phyloP scores from a whole-genome alignment of 2,888 invertebrate genomes.

The Aphelenchoides bicaudatus region DNA sequence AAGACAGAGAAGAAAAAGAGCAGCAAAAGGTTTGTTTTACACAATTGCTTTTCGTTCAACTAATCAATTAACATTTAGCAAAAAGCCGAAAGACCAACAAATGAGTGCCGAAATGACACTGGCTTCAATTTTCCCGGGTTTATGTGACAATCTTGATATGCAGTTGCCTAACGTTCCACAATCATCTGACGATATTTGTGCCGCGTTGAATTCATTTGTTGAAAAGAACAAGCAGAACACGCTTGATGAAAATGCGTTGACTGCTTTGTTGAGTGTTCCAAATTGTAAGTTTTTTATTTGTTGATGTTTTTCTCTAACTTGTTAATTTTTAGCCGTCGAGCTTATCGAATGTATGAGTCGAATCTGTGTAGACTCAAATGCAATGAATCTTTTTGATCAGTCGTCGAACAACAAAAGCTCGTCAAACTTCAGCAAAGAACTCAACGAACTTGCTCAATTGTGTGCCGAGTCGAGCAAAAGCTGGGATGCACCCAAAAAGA shows the following conservation, averaged over 20 bases:
- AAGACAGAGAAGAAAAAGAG: conserved; percentile 16
- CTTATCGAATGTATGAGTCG: conserved; percentile 13
- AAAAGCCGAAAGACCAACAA: conserved; percentile 23
- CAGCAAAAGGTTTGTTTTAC: conserved; percentile 14
- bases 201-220: conserved; percentile 37
- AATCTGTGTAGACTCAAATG: conserved; percentile 10
- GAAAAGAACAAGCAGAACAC: conserved; percentile 29
- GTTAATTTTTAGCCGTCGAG: conserved; percentile 13
- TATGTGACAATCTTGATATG: conserved; percentile 12
- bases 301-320: background rate
- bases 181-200: conserved; percentile 40
- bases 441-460: conserved; percentile 8
- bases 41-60: background rate
- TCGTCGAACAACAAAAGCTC: background rate
- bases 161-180: conserved; percentile 6
- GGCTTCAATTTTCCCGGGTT: background rate
- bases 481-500: too few species aligned
- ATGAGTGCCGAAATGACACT: conserved; percentile 23
- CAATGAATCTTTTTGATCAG: conserved; percentile 2
- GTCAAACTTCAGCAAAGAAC: background rate
- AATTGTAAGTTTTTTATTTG: conserved; percentile 12
- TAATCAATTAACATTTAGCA: conserved; percentile 13
- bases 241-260: conserved; percentile 24
- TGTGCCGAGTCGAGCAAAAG: conserved; percentile 6
- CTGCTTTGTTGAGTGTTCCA: conserved; percentile 8